Base-by-base conservation (phyloP, 2,888 invertebrate species). In the Conchocele bisecta region DNA sequence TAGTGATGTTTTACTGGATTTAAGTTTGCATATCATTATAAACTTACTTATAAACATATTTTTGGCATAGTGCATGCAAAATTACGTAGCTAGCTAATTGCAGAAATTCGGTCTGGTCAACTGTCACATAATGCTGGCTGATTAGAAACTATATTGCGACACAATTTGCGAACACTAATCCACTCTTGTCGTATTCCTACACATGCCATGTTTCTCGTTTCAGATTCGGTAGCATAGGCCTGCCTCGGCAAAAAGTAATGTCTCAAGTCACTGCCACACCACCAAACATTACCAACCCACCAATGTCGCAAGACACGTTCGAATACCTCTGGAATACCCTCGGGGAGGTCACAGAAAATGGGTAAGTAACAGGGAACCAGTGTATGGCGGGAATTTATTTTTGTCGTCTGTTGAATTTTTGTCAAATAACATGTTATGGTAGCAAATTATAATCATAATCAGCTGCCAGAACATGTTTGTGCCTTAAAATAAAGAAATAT, bases 271-370 rank as follows among this genome's bases (percentile, higher is more conserved):
- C 63, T 13, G 57, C 75, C 15, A 75, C 79, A 5, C 75, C 76
- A 41, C 74, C 79, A 37, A 66, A 65, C 9, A 65, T 78, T 35
- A n/a, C n/a, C n/a, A 82, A 82, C 44, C 81, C 80, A 24, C 85
- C 83, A 26, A 82, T 88, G 85, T 84, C 85, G 3, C 88, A 88
- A 53, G 88, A 89, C 22, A 87, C 88, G n/a, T 88, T 88, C 66
- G 83, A 87, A 6, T 82, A 81, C 37, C 63, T 88, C 3, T 89
- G 88, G 87, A 70, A 83, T 17, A 77, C 82, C 6, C 61, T 86
- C 0, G 81, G 77, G 28, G 81, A 79, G 15, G 79, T 82, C 33
- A 84, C 85, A 53, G 72, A 79, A 15, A 70, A 79, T 67, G 82
- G 82, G 83, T 83, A 60, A 68, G 81, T 75, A 24, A n/a, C n/a